Evolutionary conservation across 2,888 invertebrate genomes (phyloP).

Genomic region (Tortricodes alternella): DNA sequence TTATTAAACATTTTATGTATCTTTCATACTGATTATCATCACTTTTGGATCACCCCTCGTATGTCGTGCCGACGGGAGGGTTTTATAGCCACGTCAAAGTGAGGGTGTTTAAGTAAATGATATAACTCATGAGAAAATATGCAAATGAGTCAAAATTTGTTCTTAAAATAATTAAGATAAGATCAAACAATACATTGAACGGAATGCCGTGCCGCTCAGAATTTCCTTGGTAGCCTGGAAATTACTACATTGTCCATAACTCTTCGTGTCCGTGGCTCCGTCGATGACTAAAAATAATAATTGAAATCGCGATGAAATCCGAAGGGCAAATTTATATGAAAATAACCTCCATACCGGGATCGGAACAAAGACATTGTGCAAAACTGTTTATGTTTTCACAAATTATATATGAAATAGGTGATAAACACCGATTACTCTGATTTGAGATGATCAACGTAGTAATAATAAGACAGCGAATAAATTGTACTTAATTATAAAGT

Average conservation of each 20-base stretch:
- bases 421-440: constrained; percentile 36
- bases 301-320: constrained; percentile 50
- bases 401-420: constrained; percentile 34
- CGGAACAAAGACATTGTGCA: constrained; percentile 62
- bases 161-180: not conserved
- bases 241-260: constrained; percentile 30
- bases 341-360: constrained; percentile 55
- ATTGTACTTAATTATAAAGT: constrained; percentile 10
- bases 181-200: not conserved
- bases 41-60: too few relatives aligned
- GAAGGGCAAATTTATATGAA: constrained; percentile 53
- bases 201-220: not conserved
- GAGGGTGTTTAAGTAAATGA: too few relatives aligned
- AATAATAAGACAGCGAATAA: constrained; percentile 8
- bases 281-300: constrained; percentile 46
- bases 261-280: constrained; percentile 41
- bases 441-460: constrained; percentile 4
- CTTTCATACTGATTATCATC: too few relatives aligned
- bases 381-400: constrained; percentile 42
- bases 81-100: too few relatives aligned
- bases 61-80: too few relatives aligned
- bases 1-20: too few relatives aligned
- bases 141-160: too few relatives aligned
- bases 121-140: too few relatives aligned
- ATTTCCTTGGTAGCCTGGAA: constrained; percentile 9